phyloP scores from a whole-genome alignment of 2,888 invertebrate species.

The Drosophila stalkeri region DNA sequence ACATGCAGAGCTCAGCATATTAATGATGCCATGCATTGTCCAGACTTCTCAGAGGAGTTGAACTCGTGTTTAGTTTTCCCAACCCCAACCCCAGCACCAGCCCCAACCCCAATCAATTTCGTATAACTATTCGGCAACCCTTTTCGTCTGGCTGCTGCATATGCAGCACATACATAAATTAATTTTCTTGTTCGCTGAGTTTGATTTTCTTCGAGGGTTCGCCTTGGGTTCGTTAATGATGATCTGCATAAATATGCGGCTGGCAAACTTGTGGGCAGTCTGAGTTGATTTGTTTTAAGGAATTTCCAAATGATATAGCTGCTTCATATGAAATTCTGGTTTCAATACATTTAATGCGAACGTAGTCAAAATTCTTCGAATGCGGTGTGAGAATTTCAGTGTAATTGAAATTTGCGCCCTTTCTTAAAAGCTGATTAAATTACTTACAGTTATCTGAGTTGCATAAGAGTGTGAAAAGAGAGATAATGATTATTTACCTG shows the following conservation, averaged over 20 bases:
- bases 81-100: constrained; percentile 9
- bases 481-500: constrained; percentile 72
- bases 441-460: constrained; percentile 81
- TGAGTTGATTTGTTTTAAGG: constrained; percentile 39
- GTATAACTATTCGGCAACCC: constrained; percentile 36
- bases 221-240: constrained; percentile 66
- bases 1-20: constrained; percentile 80
- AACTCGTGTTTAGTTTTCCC: constrained; percentile 52
- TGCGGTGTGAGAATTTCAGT: constrained; percentile 33
- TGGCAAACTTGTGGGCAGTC: constrained; percentile 48
- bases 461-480: constrained; percentile 6
- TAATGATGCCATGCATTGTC: constrained; percentile 64
- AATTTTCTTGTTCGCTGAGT: constrained; percentile 79
- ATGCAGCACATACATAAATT: constrained; percentile 76
- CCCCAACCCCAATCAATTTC: constrained; percentile 12
- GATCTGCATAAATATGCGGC: constrained; percentile 67
- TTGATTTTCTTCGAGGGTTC: constrained; percentile 61
- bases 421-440: constrained; percentile 43
- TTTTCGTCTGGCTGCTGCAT: constrained; percentile 43
- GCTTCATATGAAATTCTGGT: constrained; percentile 66
- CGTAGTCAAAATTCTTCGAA: not conserved
- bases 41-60: constrained; percentile 38
- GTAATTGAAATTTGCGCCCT: constrained; percentile 40
- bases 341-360: constrained; percentile 31
- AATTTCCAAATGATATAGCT: constrained; percentile 39